Evolutionary conservation across 2,797 vertebrate genomes (phyloP), one percentile per base, ranked within the genome.

Genomic region (Leptoclinus maculatus): DNA sequence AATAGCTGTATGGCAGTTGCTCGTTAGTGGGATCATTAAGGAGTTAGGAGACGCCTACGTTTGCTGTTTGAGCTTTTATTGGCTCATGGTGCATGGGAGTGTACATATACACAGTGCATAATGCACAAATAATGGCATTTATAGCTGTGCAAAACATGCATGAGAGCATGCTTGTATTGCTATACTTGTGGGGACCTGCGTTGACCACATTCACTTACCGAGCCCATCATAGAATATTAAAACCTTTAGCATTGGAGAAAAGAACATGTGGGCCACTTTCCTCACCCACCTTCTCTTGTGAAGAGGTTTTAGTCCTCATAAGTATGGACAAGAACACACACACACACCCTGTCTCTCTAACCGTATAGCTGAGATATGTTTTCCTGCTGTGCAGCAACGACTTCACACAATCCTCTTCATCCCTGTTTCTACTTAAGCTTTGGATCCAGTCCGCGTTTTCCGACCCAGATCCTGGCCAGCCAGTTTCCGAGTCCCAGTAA

Each of bases 401-500:
- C 66, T 86, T 93, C 81, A 86, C 89, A 90, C 89, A 89, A 85
- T 91, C 84, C 29, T 92, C 89, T 84, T 92, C 87, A 89, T 92
- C 92, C 86, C 94, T 95, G 94, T 90, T 95, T 94, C 91, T 92
- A 91, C 92, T 96, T 95, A 93, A 90, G 84, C 86, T 85, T 89
- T 95, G 93, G 94, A 93, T 83, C 80, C 83, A 23, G 41, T 67
- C 79, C 49, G 76, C n/a, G 65, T 93, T 95, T 95, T 95, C 94
- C 93, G 60, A 89, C 92, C 94, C 91, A 94, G 82, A 93, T 95
- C 91, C 80, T 75, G 62, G 60, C 71, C 83, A 92, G 91, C 90
- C 90, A 88, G 90, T 90, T 92, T 91, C 90, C 89, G 47, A 89
- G 80, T 82, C 73, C 87, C 83, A 88, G 85, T 79, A 84, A 85